Base-by-base conservation (phyloP, 2,888 invertebrate species). In the Spodoptera picta region DNA sequence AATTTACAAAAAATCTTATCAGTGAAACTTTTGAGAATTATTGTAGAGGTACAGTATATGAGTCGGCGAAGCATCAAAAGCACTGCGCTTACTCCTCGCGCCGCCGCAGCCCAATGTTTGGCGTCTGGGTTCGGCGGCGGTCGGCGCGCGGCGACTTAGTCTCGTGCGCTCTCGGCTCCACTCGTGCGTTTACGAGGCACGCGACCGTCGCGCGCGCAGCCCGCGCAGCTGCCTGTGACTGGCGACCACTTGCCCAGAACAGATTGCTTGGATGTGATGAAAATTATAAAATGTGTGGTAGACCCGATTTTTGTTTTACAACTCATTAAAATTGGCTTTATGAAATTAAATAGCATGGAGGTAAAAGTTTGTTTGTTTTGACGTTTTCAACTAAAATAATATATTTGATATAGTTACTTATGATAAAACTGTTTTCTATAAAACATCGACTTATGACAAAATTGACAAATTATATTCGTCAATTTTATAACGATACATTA, bases 161-260 rank as follows among this genome's bases (percentile, higher is more conserved):
- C 86, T 90, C 91, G 92, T 85, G 80, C 74, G 71, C 72, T 66
- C 69, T 91, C 92, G 90, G 89, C 80, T 71, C 61, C 83, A 79
- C 85, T 90, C 92, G 91, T 87, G 91, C 90, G 89, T 84, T 81
- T 82, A 77, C 87, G 84, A 76, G 88, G 91, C 92, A 92, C 93
- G 93, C 92, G 93, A 87, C 90, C 69, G 86, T 73, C 93, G 91
- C 90, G 88, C 91, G 92, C 85, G 82, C 77, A 52, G 69, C 75
- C 58, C 52, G 80, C 85, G 85, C 78, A 78, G 88, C 89, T 88
- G 88, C 87, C 82, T 65, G 55, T 27, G 27, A 77, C 66, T 73
- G 79, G 71, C 83, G 84, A 77, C 86, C 90, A 88, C 87, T 89
- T 90, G 90, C 85, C 87, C 88, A 87, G 86, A 90, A 89, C 88